Conservation (phyloP, 2,797 vertebrate genomes). For the Pseudopleuronectes americanus region DNA sequence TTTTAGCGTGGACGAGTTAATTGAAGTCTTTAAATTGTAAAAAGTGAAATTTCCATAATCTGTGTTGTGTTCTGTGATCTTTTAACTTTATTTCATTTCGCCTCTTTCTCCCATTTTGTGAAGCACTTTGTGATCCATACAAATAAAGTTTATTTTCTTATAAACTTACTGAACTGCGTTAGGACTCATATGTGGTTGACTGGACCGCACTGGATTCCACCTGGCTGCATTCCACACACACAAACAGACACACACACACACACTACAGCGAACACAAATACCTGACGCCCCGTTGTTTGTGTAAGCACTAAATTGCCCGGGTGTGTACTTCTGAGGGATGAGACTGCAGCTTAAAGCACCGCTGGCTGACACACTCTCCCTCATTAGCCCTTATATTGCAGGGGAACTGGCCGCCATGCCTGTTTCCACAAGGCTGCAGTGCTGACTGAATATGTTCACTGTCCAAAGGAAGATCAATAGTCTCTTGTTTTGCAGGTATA, state of each 20-base stretch:
- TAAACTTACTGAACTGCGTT: background rate
- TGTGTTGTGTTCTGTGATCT: background rate
- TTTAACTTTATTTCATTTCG: too few relatives aligned
- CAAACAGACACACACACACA: background rate
- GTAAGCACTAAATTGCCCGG: conserved; percentile 20
- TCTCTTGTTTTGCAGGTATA: conserved; percentile 47
- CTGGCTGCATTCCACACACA: conserved; percentile 5
- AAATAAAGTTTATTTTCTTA: background rate
- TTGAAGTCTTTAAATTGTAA: background rate
- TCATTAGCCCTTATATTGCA: conserved; percentile 57
- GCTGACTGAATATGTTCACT: conserved; percentile 58
- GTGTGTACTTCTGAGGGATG: conserved; percentile 47
- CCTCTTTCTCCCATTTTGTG: too few relatives aligned
- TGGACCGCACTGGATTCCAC: background rate
- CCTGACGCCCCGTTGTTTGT: conserved; percentile 36
- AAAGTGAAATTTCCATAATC: background rate
- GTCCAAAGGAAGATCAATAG: conserved; percentile 58
- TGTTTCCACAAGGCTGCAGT: conserved; percentile 50
- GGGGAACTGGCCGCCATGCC: conserved; percentile 38
- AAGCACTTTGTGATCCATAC: too few relatives aligned
- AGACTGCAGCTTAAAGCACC: conserved; percentile 36
- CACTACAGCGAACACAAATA: background rate
- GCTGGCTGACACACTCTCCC: conserved; percentile 41
- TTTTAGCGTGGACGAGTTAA: too few relatives aligned
- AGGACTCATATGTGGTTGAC: background rate